These are phyloP conservation scores for Intellagama lesueurii DNA, from an alignment of 2,797 vertebrate genomes.

Conservation along the genomic window DNA sequence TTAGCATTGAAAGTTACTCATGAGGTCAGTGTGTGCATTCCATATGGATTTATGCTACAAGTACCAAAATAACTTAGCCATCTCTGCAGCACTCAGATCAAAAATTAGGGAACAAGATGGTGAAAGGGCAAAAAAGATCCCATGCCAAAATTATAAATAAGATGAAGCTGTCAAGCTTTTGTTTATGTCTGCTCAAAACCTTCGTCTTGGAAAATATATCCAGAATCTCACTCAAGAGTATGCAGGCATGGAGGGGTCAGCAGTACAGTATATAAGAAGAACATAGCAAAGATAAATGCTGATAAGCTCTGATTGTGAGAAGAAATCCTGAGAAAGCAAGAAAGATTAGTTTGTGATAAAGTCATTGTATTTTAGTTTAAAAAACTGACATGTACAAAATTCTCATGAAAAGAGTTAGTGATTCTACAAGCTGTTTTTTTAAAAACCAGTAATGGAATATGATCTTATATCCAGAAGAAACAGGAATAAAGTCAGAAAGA, in stretches of 20 bases:
- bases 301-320: neutral
- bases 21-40: neutral
- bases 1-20: neutral
- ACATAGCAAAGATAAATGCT: constrained; percentile 3
- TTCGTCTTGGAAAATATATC: neutral
- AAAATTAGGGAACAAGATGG: neutral
- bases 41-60: neutral
- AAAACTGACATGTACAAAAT: constrained; percentile 2
- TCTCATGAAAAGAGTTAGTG: neutral
- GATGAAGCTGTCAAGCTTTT: constrained; percentile 4
- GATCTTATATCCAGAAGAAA: neutral
- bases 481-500: neutral
- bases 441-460: neutral
- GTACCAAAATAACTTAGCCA: neutral
- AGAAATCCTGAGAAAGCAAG: constrained; percentile 2
- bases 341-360: neutral
- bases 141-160: neutral
- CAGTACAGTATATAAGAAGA: neutral
- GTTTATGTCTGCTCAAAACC: neutral
- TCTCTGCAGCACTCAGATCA: neutral
- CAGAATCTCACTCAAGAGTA: constrained; percentile 1
- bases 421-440: neutral
- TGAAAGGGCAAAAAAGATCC: neutral
- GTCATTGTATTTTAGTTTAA: neutral
- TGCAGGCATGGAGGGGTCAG: neutral